Base-by-base conservation (phyloP, 2,888 invertebrate species). In the Hybos culiciformis region DNA sequence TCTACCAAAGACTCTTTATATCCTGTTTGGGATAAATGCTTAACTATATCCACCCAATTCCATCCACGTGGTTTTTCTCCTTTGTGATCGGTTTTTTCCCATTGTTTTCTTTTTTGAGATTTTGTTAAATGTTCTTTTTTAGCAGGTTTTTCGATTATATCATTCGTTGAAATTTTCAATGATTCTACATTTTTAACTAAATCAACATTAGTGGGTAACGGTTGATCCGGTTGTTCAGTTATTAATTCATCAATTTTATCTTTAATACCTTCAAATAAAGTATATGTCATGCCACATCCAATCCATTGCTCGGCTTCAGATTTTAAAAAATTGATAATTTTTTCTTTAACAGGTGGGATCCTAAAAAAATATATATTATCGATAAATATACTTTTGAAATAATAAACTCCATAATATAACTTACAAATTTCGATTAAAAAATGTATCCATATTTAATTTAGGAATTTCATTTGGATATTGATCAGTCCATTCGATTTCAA, bases 11-110 rank as follows among this genome's bases (percentile, higher is more conserved):
- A n/a, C n/a, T n/a, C n/a, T n/a, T n/a, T n/a, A n/a, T n/a, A n/a
- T 34, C 66, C 66, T 5, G 80, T 80, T 61, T 93, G 93, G 9
- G 88, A 87, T 45, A 96, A 73, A 69, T 96, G 96, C 64, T 88
- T 91, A n/a, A 96, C 82, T 48, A 96, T 78, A 60, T 94, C 94
- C 9, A 94, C 80, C 94, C 96, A 96, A 69, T 96, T 80, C 77
- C 81, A 90, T 0, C 96, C 96, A 21, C 94, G 70, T 0, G 87
- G 83, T 50, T 75, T 77, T 58, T 93, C 92, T 1, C 91, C 92
- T 23, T 78, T 81, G 36, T 74, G 70, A 62, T 90, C 90, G 1
- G 86, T 75, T 43, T 78, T 75, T 60, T 90, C 88, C 83, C 87
- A 90, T 58, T 84, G 82, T 46, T 83, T 74, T 11, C 92, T 73